A percentile compares a stretch with the other conserved stretches of the same genome.
phyloP scores from a whole-genome alignment of 2,797 vertebrate genomes.

The Phoxinus dragarum region DNA sequence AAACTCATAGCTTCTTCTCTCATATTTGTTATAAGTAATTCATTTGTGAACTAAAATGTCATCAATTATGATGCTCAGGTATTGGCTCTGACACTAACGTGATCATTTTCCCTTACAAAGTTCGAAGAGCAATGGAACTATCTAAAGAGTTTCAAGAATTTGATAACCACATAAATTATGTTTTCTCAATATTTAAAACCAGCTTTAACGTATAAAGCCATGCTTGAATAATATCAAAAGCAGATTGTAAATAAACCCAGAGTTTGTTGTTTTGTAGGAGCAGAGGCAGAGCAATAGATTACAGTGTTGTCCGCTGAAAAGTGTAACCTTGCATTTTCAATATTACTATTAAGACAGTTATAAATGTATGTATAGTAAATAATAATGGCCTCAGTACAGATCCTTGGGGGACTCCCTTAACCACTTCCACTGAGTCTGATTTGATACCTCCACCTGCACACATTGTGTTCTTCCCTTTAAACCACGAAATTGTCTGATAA shows the following conservation, averaged over 20 bases:
- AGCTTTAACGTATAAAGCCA: not conserved
- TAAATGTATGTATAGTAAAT: not conserved
- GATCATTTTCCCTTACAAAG: not conserved
- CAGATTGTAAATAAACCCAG: not conserved
- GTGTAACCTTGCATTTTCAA: not conserved
- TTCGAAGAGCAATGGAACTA: not conserved
- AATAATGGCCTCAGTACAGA: not conserved
- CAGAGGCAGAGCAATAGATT: not conserved
- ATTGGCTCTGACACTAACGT: not conserved
- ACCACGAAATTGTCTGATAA: too few species aligned
- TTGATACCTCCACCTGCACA: too few species aligned
- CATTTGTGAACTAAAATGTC: not conserved
- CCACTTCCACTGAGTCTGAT: not conserved
- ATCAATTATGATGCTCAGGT: not conserved
- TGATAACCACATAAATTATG: not conserved
- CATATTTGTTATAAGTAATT: not conserved
- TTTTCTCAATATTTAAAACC: not conserved
- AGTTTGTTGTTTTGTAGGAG: not conserved
- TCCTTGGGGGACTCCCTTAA: not conserved
- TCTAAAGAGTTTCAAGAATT: not conserved
- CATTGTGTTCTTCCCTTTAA: too few species aligned
- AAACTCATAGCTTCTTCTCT: not conserved
- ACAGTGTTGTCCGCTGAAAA: not conserved
- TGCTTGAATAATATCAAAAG: not conserved
- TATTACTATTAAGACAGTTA: too few species aligned